Conservation (phyloP, 2,113 vertebrate species). For the Trinectes maculatus region DNA sequence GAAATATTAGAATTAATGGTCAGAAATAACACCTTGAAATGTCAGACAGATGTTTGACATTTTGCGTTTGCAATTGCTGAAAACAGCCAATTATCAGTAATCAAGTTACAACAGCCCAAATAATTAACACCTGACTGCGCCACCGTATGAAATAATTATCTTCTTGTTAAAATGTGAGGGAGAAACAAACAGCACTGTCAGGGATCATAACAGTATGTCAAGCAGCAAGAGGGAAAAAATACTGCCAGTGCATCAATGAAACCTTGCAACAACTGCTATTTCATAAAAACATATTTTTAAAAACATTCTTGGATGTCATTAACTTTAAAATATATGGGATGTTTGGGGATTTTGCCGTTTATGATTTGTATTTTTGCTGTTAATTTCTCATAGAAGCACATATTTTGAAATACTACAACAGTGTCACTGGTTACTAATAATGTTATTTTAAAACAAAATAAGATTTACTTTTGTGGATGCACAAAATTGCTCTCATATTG, state of each 20-base stretch:
- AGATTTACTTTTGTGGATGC: too few relatives aligned
- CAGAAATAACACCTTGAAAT: too few relatives aligned
- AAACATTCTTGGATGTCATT: too few relatives aligned
- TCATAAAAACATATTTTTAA: background rate
- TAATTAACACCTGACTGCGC: conserved; percentile 25
- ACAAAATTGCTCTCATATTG: background rate
- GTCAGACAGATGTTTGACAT: too few relatives aligned
- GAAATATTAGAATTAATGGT: too few relatives aligned
- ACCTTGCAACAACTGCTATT: background rate
- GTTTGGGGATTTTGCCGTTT: too few relatives aligned
- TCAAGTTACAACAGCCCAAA: background rate
- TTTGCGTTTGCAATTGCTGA: background rate
- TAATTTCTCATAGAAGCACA: background rate
- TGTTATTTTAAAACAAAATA: background rate
- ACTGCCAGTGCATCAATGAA: background rate
- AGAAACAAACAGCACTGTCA: background rate
- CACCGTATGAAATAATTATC: conserved; percentile 15
- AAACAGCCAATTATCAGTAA: conserved; percentile 10
- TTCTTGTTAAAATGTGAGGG: background rate
- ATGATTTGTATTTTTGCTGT: too few relatives aligned
- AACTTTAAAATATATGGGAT: too few relatives aligned
- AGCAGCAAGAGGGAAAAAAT: background rate
- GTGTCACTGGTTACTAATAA: background rate
- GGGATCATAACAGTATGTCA: background rate
- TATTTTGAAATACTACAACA: background rate